Base-by-base conservation (phyloP, 2,113 vertebrate genomes). In the Callionymus lyra region DNA sequence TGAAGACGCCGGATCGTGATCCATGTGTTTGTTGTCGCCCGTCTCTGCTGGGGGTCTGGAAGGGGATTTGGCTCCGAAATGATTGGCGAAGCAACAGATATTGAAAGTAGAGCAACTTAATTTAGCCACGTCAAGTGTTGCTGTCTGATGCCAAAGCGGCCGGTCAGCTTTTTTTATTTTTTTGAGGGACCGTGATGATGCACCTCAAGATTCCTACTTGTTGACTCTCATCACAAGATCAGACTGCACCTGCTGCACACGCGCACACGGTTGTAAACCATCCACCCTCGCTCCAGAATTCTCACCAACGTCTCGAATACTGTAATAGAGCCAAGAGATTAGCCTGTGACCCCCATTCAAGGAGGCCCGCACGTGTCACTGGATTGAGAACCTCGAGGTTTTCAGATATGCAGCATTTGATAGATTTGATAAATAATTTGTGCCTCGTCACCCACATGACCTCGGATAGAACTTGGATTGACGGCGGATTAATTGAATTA, bases 21-120 rank as follows among this genome's bases (percentile, higher is more conserved):
- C 21, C n/a, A n/a, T n/a, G n/a, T n/a, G n/a, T n/a, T n/a, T n/a
- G n/a, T n/a, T n/a, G n/a, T n/a, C n/a, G n/a, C n/a, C n/a, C n/a
- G n/a, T 27, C 21, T 8, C 6, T 4, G 13, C 6, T 31, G 2
- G 34, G 21, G 12, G 47, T 53, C 35, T 9, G n/a, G 11, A 9
- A 21, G 38, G 6, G 37, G 49, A 39, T 49, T 57, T 53, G 18
- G 34, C 19, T 39, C 41, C 40, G 16, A 19, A 37, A 39, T 49
- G 6, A 50, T 15, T 34, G 35, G n/a, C 6, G 13, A 33, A 10
- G 55, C 36, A 18, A 52, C 44, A 14, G n/a, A n/a, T n/a, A n/a
- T n/a, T n/a, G n/a, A n/a, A n/a, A n/a, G n/a, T n/a, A n/a, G 33
- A 15, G 47, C 10, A 12, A 63, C 62, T 67, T 50, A 34, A 62